A percentile compares a stretch with the other conserved stretches of the same genome.
phyloP scores from a whole-genome alignment of 1,140 invertebrate species.

The Propsilocerus akamusi region DNA sequence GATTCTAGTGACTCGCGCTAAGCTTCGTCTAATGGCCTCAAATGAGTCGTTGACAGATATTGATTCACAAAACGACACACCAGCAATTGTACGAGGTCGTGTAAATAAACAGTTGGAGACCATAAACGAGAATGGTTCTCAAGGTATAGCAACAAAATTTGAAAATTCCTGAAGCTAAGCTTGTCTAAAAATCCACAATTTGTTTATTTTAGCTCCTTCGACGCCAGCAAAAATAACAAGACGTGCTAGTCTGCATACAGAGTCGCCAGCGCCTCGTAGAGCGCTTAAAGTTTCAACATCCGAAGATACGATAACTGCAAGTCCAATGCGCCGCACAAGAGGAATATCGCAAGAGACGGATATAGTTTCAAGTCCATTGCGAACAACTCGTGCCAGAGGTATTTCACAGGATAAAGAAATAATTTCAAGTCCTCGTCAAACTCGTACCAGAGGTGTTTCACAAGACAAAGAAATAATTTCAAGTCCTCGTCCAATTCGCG shows the following conservation, averaged over 20 bases:
- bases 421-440: neutral
- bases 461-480: neutral
- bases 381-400: neutral
- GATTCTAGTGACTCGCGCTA: too few species aligned
- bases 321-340: neutral
- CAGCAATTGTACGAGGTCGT: too few species aligned
- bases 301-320: neutral
- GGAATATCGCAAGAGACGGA: neutral
- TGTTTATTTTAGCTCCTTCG: neutral
- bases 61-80: too few species aligned
- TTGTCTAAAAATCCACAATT: too few species aligned
- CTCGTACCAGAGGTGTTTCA: neutral
- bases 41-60: too few species aligned
- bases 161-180: neutral
- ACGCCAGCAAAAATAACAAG: neutral
- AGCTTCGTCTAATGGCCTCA: too few species aligned
- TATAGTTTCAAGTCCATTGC: neutral
- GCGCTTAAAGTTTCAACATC: neutral
- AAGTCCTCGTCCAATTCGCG: neutral
- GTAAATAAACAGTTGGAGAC: too few species aligned
- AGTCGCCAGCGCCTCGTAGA: neutral
- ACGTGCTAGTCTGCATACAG: neutral
- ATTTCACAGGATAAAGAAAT: neutral
- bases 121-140: neutral
- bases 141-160: neutral